Base-by-base conservation (phyloP, 2,888 invertebrate species). In the Drosophila flavopinicola region DNA sequence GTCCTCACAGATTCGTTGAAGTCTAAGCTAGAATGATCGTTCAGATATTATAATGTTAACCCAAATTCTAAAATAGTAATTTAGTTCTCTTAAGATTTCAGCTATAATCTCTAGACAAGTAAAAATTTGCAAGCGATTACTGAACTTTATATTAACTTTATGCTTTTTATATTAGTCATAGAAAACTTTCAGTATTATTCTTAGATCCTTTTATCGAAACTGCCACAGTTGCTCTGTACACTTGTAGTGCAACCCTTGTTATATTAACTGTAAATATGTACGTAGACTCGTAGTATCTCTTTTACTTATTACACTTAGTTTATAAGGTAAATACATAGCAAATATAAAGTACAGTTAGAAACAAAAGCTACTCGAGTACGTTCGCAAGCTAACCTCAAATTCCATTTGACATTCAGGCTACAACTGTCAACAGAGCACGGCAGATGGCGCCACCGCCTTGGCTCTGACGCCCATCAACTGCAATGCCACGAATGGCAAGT, bases 391-490 rank as follows among this genome's bases (percentile, higher is more conserved):
- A 44, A 54, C 6, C 11, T 39, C 2, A 41, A 76, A 33, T 39
- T 27, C 0, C n/a, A 24, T 32, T 38, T n/a, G 2, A 4, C 17
- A 32, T 42, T 15, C 47, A 91, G 91, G 91, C 76, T 88, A 88
- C 79, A 90, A 90, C 67, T 91, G 91, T 49, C 91, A 91, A 73
- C 78, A 84, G 60, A 83, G 88, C 35, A 67, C 56, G 39, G 52
- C 75, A 32, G 73, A 73, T 57, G 75, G 78, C n/a, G 69, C 15
- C 15, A 51, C 60, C 13, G 56, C 79, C 2, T 44, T 80, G 58
- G 77, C 79, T 13, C 39, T 78, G 32, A 58, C 67, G n/a, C 85
- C 88, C 24, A 78, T 87, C 51, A 85, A 76, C 35, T 88, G 89
- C 17, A 76, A 85, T 53, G 79, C 79, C 27, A 89, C 89, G 23